A percentile compares a stretch with the other conserved stretches of the same genome.
Evolutionary conservation across 1,140 invertebrate species (phyloP).

Genomic region (Panagrolaimus sp.): DNA sequence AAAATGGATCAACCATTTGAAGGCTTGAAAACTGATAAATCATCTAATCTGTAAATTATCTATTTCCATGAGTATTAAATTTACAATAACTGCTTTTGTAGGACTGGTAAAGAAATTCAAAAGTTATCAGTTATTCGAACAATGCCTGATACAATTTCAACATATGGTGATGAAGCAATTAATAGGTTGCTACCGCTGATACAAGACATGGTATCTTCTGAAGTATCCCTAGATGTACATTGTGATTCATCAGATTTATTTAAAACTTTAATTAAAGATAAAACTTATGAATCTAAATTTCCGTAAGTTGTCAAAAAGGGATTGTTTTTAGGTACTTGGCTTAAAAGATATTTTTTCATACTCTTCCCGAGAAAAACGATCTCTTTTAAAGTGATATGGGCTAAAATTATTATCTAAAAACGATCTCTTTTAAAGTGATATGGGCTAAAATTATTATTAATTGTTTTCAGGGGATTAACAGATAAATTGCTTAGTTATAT

Average conservation of each 20-base stretch:
- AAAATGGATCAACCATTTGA: no score
- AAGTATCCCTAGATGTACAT: background rate
- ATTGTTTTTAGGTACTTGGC: background rate
- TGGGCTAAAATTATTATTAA: no score
- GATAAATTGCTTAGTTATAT: slow-evolving; percentile 10
- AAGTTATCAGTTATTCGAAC: background rate
- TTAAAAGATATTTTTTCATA: background rate
- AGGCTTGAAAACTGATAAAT: no score
- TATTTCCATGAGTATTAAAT: no score
- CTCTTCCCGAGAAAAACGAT: no score
- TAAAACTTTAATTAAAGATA: slow-evolving; percentile 8
- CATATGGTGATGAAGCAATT: slow-evolving; percentile 1
- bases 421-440: no score
- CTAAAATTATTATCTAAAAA: no score
- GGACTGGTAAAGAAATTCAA: slow-evolving; percentile 8
- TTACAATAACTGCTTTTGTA: background rate
- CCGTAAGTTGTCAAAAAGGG: background rate
- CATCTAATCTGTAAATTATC: no score
- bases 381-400: no score
- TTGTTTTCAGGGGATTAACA: background rate
- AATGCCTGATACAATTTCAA: background rate
- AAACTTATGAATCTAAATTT: background rate
- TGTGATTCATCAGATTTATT: slow-evolving; percentile 2
- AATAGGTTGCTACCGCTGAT: background rate
- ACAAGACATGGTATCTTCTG: background rate